These are phyloP conservation scores for Drosophila leonis DNA, from an alignment of 2,888 invertebrate genomes.

Conservation along the genomic window DNA sequence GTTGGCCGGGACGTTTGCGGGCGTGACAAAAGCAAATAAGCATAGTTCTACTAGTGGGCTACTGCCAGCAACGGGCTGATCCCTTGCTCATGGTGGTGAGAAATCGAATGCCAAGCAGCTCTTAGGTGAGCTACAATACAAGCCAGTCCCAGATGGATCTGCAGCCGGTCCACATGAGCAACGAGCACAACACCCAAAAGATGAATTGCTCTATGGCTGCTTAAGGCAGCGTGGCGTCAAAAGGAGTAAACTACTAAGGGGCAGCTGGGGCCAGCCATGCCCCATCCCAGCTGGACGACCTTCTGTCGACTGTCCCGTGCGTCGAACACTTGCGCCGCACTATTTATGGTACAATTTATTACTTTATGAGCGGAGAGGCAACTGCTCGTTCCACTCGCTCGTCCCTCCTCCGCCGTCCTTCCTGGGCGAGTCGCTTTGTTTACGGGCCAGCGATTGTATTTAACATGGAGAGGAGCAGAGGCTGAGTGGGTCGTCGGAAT, in stretches of 20 bases:
- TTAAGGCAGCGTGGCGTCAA: constrained; percentile 20
- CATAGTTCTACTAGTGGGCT: constrained; percentile 55
- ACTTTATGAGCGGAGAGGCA: constrained; percentile 73
- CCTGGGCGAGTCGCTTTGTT: constrained; percentile 63
- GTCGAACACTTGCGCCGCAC: constrained; percentile 71
- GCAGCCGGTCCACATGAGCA: constrained; percentile 22
- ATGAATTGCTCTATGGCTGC: constrained; percentile 67
- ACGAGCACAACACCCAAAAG: constrained; percentile 42
- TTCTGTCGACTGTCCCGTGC: constrained; percentile 49
- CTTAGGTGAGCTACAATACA: constrained; percentile 31
- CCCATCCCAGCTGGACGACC: constrained; percentile 20
- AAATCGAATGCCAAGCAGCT: constrained; percentile 47
- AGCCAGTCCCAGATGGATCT: constrained; percentile 32
- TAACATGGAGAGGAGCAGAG: constrained; percentile 59
- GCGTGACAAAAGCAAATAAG: constrained; percentile 69
- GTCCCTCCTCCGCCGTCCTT: constrained; percentile 8
- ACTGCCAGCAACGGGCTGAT: constrained; percentile 36
- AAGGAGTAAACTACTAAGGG: not conserved
- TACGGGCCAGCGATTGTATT: constrained; percentile 78
- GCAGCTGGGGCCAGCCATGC: not conserved
- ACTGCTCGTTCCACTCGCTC: constrained; percentile 10
- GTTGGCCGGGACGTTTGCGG: constrained; percentile 35
- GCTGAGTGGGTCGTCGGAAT: not conserved
- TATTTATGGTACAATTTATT: constrained; percentile 83
- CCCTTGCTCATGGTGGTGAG: constrained; percentile 36